Percentiles rank a stretch among this genome's conserved stretches.
phyloP scores from a whole-genome alignment of 1,140 invertebrate species.

The Neuroterus valhalla region DNA sequence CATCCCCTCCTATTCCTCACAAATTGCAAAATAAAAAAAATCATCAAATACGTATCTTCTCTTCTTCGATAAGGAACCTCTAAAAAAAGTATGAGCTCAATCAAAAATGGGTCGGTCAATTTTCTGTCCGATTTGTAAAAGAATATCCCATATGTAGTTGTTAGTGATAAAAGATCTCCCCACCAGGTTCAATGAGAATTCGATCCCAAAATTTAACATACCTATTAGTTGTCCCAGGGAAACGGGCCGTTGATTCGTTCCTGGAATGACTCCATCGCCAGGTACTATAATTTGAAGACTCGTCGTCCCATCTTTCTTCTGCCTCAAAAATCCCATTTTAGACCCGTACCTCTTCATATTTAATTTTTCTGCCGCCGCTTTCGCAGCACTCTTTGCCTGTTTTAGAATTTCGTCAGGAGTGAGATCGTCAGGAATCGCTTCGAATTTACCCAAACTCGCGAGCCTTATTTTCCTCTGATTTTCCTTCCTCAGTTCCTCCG shows the following conservation, averaged over 20 bases:
- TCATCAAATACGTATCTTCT: no score
- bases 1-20: no score
- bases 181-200: constrained; percentile 66
- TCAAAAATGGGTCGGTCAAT: no score
- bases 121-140: no score
- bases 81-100: no score
- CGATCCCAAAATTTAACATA: constrained; percentile 88
- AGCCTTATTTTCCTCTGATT: constrained; percentile 73
- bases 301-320: constrained; percentile 89
- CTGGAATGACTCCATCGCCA: constrained; percentile 82
- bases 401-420: constrained; percentile 87
- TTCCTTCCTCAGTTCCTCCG: constrained; percentile 74
- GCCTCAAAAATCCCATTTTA: constrained; percentile 88
- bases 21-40: no score
- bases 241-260: constrained; percentile 85
- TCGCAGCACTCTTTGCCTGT: constrained; percentile 81
- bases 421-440: constrained; percentile 87
- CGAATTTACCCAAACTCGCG: constrained; percentile 80
- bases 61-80: no score
- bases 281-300: constrained; percentile 91
- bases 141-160: no score
- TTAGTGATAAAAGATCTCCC: no score
- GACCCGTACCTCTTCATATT: constrained; percentile 77
- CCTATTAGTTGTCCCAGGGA: constrained; percentile 88
- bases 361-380: constrained; percentile 81